Conservation (phyloP, 2,113 vertebrate species). For the Varanus komodoensis region DNA sequence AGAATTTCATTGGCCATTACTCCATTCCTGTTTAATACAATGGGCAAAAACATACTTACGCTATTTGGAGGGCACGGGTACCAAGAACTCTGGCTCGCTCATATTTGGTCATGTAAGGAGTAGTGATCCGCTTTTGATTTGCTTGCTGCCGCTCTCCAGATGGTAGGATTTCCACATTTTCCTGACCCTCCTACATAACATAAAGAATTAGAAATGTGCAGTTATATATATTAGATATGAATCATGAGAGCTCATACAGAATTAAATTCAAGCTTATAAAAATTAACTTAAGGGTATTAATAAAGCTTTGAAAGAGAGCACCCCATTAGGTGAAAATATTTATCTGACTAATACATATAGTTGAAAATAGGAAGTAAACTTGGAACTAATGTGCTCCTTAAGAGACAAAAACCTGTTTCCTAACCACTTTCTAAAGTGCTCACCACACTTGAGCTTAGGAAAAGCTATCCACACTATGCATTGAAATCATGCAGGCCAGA, state of each 20-base stretch:
- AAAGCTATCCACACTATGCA: too few relatives aligned
- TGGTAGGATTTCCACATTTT: slow-evolving; percentile 94
- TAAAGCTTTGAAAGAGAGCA: background rate
- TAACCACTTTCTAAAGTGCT: background rate
- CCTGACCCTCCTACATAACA: slow-evolving; percentile 88
- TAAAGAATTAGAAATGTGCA: background rate
- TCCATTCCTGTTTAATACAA: accelerated
- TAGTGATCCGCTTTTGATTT: slow-evolving; percentile 97
- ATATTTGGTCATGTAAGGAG: slow-evolving; percentile 97
- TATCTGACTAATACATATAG: background rate
- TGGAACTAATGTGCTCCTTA: background rate
- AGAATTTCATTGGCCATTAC: background rate
- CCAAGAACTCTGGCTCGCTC: slow-evolving; percentile 94
- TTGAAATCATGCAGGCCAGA: background rate
- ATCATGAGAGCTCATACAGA: background rate
- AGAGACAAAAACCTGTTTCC: background rate
- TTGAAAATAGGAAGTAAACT: background rate
- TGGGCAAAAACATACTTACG: slow-evolving; percentile 81
- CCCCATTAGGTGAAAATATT: background rate
- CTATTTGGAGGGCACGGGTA: slow-evolving; percentile 95
- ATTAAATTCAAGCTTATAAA: background rate
- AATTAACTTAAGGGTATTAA: background rate
- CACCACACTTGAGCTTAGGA: background rate
- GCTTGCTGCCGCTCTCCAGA: slow-evolving; percentile 92
- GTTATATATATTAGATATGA: background rate